Evolutionary conservation across 2,888 invertebrate species (phyloP).

Genomic region (Cerastis rubricosa): DNA sequence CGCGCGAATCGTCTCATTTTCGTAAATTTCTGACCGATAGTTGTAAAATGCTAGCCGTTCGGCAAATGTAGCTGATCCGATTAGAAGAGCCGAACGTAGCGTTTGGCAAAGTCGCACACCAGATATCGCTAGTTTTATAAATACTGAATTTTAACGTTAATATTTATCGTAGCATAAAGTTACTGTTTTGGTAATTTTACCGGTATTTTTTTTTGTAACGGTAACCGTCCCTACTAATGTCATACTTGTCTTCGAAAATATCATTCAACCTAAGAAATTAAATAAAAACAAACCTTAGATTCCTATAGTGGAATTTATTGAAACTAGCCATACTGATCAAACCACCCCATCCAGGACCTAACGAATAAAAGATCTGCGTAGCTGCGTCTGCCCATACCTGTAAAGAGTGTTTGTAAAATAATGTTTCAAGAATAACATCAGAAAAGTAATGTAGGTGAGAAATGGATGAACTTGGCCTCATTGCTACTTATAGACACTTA

Average conservation of each 20-base stretch:
- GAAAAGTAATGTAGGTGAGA: conserved; percentile 30
- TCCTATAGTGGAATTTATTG: conserved; percentile 94
- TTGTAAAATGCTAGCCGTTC: too few species aligned
- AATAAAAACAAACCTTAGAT: conserved; percentile 88
- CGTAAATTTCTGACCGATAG: too few species aligned
- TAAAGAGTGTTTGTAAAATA: conserved; percentile 15
- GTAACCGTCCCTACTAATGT: too few species aligned
- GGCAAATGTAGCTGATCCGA: too few species aligned
- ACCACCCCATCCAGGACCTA: conserved; percentile 97
- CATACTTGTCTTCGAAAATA: background rate
- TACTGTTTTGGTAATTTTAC: too few species aligned
- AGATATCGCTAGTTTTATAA: too few species aligned
- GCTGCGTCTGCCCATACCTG: conserved; percentile 98
- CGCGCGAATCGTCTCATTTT: too few species aligned
- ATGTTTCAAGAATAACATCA: conserved; percentile 19
- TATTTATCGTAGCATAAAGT: too few species aligned
- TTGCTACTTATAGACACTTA: conserved; percentile 72
- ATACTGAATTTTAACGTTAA: too few species aligned
- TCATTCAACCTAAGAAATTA: background rate
- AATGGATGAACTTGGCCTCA: conserved; percentile 50
- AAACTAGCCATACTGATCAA: conserved; percentile 96
- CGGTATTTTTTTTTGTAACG: too few species aligned
- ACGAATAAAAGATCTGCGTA: conserved; percentile 97
- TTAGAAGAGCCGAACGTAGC: too few species aligned
- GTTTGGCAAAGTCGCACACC: too few species aligned